Percentiles rank a stretch among this genome's conserved stretches.
Evolutionary conservation across 2,797 vertebrate genomes (phyloP).

Genomic region (Notoglanidium macrostoma): DNA sequence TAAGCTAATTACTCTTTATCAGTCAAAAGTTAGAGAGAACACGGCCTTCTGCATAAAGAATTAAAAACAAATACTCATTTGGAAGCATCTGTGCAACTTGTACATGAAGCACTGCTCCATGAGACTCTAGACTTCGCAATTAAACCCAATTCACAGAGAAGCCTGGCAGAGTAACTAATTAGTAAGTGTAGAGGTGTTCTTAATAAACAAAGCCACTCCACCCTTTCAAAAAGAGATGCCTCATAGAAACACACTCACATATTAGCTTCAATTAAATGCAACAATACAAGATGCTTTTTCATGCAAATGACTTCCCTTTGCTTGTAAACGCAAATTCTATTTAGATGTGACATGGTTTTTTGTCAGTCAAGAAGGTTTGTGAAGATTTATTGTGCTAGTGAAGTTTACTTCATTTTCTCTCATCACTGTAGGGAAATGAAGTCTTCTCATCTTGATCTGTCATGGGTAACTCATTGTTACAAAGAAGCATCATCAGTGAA

Average conservation of each 20-base stretch:
- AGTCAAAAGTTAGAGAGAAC: slow-evolving; percentile 1
- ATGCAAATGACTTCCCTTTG: slow-evolving; percentile 64
- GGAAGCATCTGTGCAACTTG: slow-evolving; percentile 11
- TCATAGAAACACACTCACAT: slow-evolving; percentile 60
- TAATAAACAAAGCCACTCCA: slow-evolving; percentile 68
- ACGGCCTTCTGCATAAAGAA: slow-evolving; percentile 7
- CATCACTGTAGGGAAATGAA: slow-evolving; percentile 64
- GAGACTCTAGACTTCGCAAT: slow-evolving; percentile 63
- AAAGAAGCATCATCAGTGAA: slow-evolving; percentile 35
- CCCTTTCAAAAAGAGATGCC: slow-evolving; percentile 53
- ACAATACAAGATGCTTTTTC: slow-evolving; percentile 59
- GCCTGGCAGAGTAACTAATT: slow-evolving; percentile 69
- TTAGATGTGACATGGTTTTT: slow-evolving; percentile 50
- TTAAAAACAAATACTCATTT: slow-evolving; percentile 13
- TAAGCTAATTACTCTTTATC: slow-evolving; percentile 7
- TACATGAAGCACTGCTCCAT: slow-evolving; percentile 4
- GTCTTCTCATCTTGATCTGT: slow-evolving; percentile 62
- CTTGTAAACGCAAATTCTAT: slow-evolving; percentile 60
- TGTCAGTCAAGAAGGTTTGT: slow-evolving; percentile 57
- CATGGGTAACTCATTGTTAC: slow-evolving; percentile 68
- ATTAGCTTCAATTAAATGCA: slow-evolving; percentile 76
- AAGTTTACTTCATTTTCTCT: slow-evolving; percentile 57
- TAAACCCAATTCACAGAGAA: slow-evolving; percentile 66
- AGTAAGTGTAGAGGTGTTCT: slow-evolving; percentile 71
- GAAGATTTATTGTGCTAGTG: slow-evolving; percentile 58